Conservation (phyloP, 1,140 invertebrate genomes). For the Pristionchus pacificus region DNA sequence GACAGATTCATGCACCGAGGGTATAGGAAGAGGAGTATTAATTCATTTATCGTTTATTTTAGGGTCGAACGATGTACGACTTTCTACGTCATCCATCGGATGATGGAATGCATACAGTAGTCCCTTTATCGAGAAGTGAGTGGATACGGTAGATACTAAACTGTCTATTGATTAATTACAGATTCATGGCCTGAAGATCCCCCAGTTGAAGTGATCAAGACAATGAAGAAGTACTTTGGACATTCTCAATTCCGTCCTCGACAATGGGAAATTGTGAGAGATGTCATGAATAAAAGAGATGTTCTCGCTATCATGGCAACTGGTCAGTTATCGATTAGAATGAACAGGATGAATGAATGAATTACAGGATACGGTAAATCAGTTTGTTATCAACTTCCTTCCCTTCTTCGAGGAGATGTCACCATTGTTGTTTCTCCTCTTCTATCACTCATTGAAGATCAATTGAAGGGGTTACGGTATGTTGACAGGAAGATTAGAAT, state of each 20-base stretch:
- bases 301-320: not conserved
- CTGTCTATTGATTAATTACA: not conserved
- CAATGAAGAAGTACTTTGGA: not conserved
- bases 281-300: not conserved
- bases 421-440: constrained; percentile 85
- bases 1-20: too few species aligned
- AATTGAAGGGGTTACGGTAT: constrained; percentile 69
- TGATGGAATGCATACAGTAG: too few species aligned
- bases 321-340: not conserved
- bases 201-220: not conserved
- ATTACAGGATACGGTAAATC: constrained; percentile 81
- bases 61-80: too few species aligned
- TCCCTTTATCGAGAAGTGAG: too few species aligned
- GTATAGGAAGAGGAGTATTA: too few species aligned
- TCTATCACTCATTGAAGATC: constrained; percentile 86
- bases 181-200: not conserved
- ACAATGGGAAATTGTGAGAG: not conserved
- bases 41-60: too few species aligned
- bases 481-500: not conserved
- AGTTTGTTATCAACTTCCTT: constrained; percentile 84
- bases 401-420: constrained; percentile 63
- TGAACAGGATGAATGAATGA: not conserved
- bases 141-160: too few species aligned
- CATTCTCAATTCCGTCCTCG: not conserved
- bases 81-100: too few species aligned